Conservation (phyloP, 2,888 invertebrate species). For the Amorpha juglandis region DNA sequence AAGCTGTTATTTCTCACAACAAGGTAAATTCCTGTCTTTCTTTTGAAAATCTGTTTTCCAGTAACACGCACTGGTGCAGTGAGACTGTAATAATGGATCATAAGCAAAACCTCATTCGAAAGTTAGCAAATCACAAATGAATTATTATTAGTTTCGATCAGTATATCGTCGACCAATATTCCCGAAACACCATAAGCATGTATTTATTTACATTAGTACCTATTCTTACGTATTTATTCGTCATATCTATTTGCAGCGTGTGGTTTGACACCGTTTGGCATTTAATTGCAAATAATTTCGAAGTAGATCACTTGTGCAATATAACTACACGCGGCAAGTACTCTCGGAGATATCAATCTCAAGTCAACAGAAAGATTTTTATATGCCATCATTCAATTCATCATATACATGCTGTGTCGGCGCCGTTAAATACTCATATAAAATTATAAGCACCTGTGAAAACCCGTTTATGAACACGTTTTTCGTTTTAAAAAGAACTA, state of each 20-base stretch:
- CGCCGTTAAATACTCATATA: constrained; percentile 25
- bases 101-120: too few relatives aligned
- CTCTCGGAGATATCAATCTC: constrained; percentile 14
- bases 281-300: constrained; percentile 49
- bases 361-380: constrained; percentile 23
- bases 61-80: too few relatives aligned
- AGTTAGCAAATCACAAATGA: too few relatives aligned
- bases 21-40: too few relatives aligned
- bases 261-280: constrained; percentile 45
- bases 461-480: constrained; percentile 27
- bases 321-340: constrained; percentile 30
- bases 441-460: constrained; percentile 28
- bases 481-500: constrained; percentile 28
- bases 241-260: constrained; percentile 39
- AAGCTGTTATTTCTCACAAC: too few relatives aligned
- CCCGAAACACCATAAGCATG: background rate
- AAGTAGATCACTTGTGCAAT: constrained; percentile 40
- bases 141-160: background rate
- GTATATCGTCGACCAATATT: background rate
- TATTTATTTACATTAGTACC: constrained; percentile 1
- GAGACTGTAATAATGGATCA: too few relatives aligned
- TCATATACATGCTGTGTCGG: constrained; percentile 26
- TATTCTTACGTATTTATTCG: constrained; percentile 25
- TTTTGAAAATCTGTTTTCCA: too few relatives aligned
- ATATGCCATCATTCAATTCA: constrained; percentile 26